Evolutionary conservation across 2,113 vertebrate species (phyloP), one percentile per base, ranked within the genome.

Genomic region (Talpa occidentalis): DNA sequence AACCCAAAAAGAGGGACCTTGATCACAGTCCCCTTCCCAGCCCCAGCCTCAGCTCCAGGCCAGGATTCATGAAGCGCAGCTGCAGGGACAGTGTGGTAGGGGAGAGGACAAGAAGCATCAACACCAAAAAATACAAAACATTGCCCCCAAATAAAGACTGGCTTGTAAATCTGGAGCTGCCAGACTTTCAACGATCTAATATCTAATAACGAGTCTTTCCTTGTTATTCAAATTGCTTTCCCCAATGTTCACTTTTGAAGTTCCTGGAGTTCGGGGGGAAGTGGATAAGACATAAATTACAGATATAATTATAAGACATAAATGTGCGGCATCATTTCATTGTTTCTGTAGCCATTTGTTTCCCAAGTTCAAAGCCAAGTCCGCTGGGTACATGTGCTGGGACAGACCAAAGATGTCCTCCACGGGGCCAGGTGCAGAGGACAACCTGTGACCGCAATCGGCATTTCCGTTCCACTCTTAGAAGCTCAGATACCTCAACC

Each of bases 401-500:
- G 42, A 88, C 47, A 21, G 42, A 54, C n/a, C 9, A 32, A 52
- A 42, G 59, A 44, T 21, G 60, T 54, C 60, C 59, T 87, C 32
- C 28, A 12, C 3, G 42, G 52, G 90, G 69, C 76, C 91, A 97
- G 93, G 92, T 96, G 94, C 54, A 17, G 83, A 84, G 66, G 60
- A 16, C 24, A 56, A 86, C 96, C 89, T 89, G 94, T 67, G 80
- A 97, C 97, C 97, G 87, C 95, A 96, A 21, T 0, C 5, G 0
- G 54, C 22, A 32, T 97, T 96, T 97, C 97, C 69, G 90, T 96
- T 97, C 97, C 93, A 97, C 88, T 96, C 97, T 96, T 69, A 49
- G 92, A 94, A 76, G 74, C 59, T 52, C 92, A 74, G 66, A 79
- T 28, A 21, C 66, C 37, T 66, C 35, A 21, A 90, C 42, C 70